Evolutionary conservation across 2,113 vertebrate genomes (phyloP).

Genomic region (Pseudopipra pipra): DNA sequence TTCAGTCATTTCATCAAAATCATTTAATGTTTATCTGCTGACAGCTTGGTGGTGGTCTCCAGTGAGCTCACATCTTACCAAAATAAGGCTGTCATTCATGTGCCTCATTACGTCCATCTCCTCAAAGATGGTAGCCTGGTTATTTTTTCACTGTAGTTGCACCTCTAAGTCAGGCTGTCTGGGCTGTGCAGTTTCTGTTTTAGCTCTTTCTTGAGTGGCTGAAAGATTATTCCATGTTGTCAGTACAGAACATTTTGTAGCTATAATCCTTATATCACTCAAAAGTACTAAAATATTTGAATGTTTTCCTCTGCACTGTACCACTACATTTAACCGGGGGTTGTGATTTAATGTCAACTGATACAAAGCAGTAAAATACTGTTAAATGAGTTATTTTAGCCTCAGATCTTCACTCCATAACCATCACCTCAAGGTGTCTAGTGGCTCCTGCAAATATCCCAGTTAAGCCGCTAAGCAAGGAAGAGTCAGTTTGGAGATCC

Average conservation of each 20-base stretch:
- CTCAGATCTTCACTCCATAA: neutral
- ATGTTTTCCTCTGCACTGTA: neutral
- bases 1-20: neutral
- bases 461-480: neutral
- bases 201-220: neutral
- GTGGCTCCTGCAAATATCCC: neutral
- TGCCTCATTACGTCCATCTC: neutral
- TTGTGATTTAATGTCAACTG: neutral
- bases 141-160: neutral
- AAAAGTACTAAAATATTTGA: neutral
- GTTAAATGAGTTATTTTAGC: neutral
- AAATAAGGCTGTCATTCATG: neutral
- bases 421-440: neutral
- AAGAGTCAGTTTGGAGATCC: neutral
- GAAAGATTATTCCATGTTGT: neutral
- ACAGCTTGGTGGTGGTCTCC: neutral
- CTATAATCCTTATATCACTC: neutral
- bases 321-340: neutral
- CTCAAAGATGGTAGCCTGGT: neutral
- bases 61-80: neutral
- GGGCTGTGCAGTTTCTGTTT: neutral
- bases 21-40: neutral
- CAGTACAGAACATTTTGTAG: neutral
- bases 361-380: neutral
- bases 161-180: neutral